Percentiles rank a stretch among this genome's conserved stretches.
Evolutionary conservation across 2,797 vertebrate genomes (phyloP).

Genomic region (Steatocranus sp.): DNA sequence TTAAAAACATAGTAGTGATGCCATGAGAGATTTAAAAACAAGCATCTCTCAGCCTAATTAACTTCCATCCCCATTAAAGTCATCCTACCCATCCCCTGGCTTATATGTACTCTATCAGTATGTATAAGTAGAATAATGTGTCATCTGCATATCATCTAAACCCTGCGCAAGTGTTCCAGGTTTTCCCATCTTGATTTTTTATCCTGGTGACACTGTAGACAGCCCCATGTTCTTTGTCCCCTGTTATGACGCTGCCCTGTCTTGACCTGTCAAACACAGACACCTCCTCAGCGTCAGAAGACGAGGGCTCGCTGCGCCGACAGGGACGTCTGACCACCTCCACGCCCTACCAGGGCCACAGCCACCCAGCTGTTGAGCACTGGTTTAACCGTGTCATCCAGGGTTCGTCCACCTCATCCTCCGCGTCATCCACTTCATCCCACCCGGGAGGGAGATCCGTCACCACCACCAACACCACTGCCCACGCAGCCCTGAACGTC

Average conservation of each 20-base stretch:
- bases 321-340: constrained; percentile 86
- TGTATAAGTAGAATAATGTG: constrained; percentile 24
- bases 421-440: constrained; percentile 96
- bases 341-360: constrained; percentile 86
- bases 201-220: background rate
- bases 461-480: constrained; percentile 77
- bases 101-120: constrained; percentile 34
- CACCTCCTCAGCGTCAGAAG: constrained; percentile 97
- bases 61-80: constrained; percentile 17
- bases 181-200: background rate
- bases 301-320: constrained; percentile 91
- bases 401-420: constrained; percentile 97
- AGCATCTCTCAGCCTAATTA: background rate
- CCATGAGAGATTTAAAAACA: background rate
- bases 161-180: background rate
- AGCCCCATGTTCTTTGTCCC: constrained; percentile 16
- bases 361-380: constrained; percentile 87
- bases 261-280: constrained; percentile 81
- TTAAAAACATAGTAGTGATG: background rate
- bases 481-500: constrained; percentile 84
- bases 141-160: constrained; percentile 21
- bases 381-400: constrained; percentile 94
- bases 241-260: constrained; percentile 51
- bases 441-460: constrained; percentile 89
- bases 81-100: constrained; percentile 11